Evolutionary conservation across 2,113 vertebrate genomes (phyloP), one percentile per base, ranked within the genome.

Genomic region (Tachycineta bicolor): DNA sequence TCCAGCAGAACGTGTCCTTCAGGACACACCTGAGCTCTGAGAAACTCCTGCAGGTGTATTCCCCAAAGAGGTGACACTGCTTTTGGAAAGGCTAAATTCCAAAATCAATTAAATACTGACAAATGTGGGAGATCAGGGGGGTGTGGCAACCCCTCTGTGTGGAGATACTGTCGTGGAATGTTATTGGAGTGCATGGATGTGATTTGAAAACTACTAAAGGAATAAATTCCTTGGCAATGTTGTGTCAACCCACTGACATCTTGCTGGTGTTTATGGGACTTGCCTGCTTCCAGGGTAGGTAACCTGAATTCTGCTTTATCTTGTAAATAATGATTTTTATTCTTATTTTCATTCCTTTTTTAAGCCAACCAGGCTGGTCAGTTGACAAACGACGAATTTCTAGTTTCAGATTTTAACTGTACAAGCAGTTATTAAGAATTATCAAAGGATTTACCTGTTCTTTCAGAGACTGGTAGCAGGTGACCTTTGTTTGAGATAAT

Each of bases 141-240:
- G 18, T 14, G 39, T 1, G 64, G 23, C 28, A 85, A 85, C 19
- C 12, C 3, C 16, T 69, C 39, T 29, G 9, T n/a, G 37, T 6
- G 55, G 78, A n/a, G 28, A 5, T 63, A 2, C 28, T 77, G 28
- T 5, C 63, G 39, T 55, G 59, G 28, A 59, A 76, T 20, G 28
- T 12, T 41, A 0, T 2, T 55, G 58, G 19, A 75, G 12, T 28
- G 33, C 2, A 1, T 14, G 29, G 46, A 28, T 71, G 13, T 21
- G 56, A 12, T 53, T 44, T 68, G 60, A 15, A 37, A 59, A 7
- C 21, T 62, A 0, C 39, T 37, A 22, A 50, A 41, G 28, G 37
- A 34, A 28, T 37, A 41, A 53, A 11, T 58, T 69, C 10, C 56
- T 37, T 28, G 69, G 41, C 14, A 22, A 2, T 23, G 14, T 39